Conservation (phyloP, 1,140 invertebrate species). For the Brachionus plicatilis region DNA sequence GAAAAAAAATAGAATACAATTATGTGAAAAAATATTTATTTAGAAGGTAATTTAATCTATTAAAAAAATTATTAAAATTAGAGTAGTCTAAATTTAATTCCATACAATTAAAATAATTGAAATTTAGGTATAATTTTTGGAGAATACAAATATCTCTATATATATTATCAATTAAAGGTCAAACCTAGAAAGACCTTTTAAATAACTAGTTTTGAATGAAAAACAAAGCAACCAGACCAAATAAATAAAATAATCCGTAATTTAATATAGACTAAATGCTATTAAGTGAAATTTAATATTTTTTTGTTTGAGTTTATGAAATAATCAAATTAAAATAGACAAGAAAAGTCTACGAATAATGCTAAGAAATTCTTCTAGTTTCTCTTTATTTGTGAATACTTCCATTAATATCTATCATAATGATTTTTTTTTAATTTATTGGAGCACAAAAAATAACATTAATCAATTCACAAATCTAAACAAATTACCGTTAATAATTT, state of each 20-base stretch:
- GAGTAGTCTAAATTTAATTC: too few relatives aligned
- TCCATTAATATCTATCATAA: neutral
- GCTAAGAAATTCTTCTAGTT: neutral
- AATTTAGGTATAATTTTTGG: too few relatives aligned
- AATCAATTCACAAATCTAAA: neutral
- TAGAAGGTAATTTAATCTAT: too few relatives aligned
- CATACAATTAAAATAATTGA: too few relatives aligned
- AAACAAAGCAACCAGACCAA: neutral
- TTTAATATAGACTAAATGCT: neutral
- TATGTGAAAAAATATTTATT: too few relatives aligned
- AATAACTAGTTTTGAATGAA: neutral
- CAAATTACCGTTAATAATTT: neutral
- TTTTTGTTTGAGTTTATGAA: neutral
- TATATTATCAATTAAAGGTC: neutral
- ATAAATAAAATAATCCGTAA: neutral
- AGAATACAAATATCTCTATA: too few relatives aligned
- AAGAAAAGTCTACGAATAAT: too few relatives aligned
- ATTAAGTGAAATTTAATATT: neutral
- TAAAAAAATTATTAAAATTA: too few relatives aligned
- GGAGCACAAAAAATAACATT: neutral
- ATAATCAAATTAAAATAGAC: neutral
- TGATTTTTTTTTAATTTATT: neutral
- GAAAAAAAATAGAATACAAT: too few relatives aligned
- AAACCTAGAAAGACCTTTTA: neutral
- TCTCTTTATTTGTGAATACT: neutral